Conservation (phyloP, 2,797 vertebrate species). For the Gymnocypris eckloni region DNA sequence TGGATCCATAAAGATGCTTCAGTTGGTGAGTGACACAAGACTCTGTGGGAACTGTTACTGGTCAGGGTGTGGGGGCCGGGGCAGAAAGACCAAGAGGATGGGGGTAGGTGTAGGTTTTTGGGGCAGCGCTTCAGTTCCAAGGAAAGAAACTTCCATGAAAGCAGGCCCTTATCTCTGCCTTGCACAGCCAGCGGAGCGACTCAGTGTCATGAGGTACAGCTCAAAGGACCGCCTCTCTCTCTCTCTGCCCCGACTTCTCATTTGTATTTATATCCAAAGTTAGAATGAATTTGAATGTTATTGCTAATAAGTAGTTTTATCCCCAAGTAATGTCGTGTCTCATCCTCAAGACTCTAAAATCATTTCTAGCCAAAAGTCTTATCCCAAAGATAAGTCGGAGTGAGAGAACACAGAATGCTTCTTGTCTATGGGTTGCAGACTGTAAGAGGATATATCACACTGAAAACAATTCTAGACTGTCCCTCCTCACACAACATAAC, state of each 20-base stretch:
- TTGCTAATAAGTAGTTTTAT: neutral
- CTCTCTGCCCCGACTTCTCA: constrained; percentile 7
- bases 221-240: constrained; percentile 56
- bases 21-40: constrained; percentile 15
- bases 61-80: constrained; percentile 8
- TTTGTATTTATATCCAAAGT: constrained; percentile 8
- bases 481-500: neutral
- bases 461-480: constrained; percentile 15
- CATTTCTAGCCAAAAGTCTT: constrained; percentile 37
- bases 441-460: constrained; percentile 12
- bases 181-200: constrained; percentile 68
- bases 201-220: constrained; percentile 43
- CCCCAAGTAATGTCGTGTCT: neutral
- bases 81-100: neutral
- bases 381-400: constrained; percentile 53
- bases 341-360: constrained; percentile 38
- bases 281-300: neutral
- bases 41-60: constrained; percentile 12
- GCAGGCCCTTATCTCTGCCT: constrained; percentile 76
- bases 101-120: constrained; percentile 23
- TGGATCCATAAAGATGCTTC: neutral
- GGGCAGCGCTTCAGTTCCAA: constrained; percentile 70
- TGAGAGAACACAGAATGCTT: constrained; percentile 42
- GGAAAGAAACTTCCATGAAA: constrained; percentile 74
- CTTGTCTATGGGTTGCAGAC: constrained; percentile 36